Evolutionary conservation across 2,797 vertebrate genomes (phyloP).

Genomic region (Sebastes vulpes): DNA sequence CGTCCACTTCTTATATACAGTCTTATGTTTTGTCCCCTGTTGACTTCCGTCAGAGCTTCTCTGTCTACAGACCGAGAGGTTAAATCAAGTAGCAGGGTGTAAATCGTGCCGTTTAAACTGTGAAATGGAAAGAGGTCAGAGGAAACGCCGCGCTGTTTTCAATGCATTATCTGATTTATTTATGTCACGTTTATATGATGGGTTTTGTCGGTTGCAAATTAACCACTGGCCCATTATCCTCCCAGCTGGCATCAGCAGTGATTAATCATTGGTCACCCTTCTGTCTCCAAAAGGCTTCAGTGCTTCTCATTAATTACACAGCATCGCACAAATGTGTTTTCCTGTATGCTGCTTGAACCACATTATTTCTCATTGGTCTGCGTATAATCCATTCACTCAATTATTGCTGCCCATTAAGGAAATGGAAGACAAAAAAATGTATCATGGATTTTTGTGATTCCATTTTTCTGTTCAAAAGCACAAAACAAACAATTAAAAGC

Average conservation of each 20-base stretch:
- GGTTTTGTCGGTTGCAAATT: constrained; percentile 41
- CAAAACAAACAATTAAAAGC: neutral
- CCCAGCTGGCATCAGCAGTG: constrained; percentile 1
- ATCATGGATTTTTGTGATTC: neutral
- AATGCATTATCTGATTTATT: constrained; percentile 31
- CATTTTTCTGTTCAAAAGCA: neutral
- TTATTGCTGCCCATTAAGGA: constrained; percentile 36
- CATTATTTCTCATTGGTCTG: constrained; percentile 31
- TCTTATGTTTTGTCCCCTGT: neutral
- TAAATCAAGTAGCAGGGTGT: neutral
- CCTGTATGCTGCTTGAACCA: constrained; percentile 16
- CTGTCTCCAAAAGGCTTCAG: constrained; percentile 38
- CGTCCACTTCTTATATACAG: no score
- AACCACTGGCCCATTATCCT: constrained; percentile 24
- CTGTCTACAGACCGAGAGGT: neutral
- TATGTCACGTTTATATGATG: constrained; percentile 38
- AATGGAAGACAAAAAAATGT: neutral
- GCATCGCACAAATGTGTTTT: constrained; percentile 32
- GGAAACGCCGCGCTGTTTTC: constrained; percentile 12
- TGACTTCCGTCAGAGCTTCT: neutral
- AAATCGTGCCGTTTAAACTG: neutral
- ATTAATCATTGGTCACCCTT: constrained; percentile 64
- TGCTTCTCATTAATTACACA: constrained; percentile 50
- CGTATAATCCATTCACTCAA: constrained; percentile 15
- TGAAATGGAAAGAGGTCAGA: constrained; percentile 38